Evolutionary conservation across 2,888 invertebrate species (phyloP).

Genomic region (Macrosiphum euphorbiae): DNA sequence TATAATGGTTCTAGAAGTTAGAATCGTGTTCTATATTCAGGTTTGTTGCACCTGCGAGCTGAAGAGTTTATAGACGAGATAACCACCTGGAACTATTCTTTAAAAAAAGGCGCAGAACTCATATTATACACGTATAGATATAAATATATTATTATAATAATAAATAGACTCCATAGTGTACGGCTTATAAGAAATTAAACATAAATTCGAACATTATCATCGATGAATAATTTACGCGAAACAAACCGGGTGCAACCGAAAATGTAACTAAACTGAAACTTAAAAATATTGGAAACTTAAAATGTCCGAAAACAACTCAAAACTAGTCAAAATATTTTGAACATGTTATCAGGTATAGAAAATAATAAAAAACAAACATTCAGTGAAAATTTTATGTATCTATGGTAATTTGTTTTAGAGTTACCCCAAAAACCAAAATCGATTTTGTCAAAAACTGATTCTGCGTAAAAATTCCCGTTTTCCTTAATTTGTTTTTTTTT

Average conservation of each 20-base stretch:
- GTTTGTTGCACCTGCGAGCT: slow-evolving; percentile 25
- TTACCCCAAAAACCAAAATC: too few species aligned
- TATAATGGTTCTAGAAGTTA: neutral
- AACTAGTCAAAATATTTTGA: too few species aligned
- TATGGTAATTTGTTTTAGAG: too few species aligned
- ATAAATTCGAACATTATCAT: neutral
- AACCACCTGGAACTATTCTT: neutral
- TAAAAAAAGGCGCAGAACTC: neutral
- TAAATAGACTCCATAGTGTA: neutral
- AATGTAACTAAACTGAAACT: too few species aligned
- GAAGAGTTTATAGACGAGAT: neutral
- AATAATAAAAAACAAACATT: too few species aligned
- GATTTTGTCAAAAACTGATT: too few species aligned
- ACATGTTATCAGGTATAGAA: too few species aligned
- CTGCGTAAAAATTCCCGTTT: too few species aligned
- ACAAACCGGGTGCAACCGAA: neutral
- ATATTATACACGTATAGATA: neutral
- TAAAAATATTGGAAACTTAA: too few species aligned
- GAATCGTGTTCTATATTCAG: neutral
- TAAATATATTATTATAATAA: neutral
- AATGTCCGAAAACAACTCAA: too few species aligned
- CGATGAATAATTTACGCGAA: neutral
- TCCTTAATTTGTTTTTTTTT: too few species aligned
- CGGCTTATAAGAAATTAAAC: neutral
- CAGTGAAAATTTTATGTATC: too few species aligned